phyloP scores from a whole-genome alignment of 2,113 vertebrate genomes.

The Megaceryle torquata region DNA sequence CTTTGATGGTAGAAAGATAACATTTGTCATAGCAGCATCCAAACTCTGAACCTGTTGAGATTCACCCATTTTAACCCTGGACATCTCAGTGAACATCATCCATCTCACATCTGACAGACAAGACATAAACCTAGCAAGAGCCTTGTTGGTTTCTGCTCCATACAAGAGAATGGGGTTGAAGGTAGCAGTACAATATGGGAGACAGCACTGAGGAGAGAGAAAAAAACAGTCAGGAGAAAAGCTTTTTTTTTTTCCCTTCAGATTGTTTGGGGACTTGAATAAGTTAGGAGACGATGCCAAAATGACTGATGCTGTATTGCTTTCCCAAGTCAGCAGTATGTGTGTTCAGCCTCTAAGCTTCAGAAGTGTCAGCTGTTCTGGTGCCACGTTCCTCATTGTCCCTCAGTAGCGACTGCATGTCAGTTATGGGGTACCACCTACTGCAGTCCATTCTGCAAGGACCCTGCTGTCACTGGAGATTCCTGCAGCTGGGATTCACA shows the following conservation, averaged over 20 bases:
- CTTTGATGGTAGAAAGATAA: background rate
- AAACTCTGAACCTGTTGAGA: slow-evolving; percentile 37
- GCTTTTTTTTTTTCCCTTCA: background rate
- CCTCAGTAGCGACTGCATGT: background rate
- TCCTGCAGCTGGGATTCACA: background rate
- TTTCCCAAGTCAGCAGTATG: background rate
- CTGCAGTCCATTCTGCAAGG: background rate
- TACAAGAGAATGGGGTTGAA: slow-evolving; percentile 42
- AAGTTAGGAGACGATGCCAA: background rate
- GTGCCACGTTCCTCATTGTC: background rate
- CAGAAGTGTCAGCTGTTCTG: background rate
- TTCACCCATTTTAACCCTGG: slow-evolving; percentile 50
- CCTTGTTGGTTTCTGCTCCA: slow-evolving; percentile 71
- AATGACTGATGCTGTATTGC: background rate
- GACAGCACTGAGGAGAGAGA: background rate
- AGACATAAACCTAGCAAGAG: slow-evolving; percentile 16
- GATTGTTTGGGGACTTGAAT: background rate
- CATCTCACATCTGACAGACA: background rate
- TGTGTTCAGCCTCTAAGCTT: background rate
- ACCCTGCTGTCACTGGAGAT: background rate
- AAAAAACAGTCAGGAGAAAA: background rate
- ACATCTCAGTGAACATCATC: slow-evolving; percentile 40
- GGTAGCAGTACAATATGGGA: background rate
- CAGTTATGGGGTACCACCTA: background rate
- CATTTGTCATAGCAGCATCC: background rate